Conservation (phyloP, 2,888 invertebrate species). For the Cabera pusaria region DNA sequence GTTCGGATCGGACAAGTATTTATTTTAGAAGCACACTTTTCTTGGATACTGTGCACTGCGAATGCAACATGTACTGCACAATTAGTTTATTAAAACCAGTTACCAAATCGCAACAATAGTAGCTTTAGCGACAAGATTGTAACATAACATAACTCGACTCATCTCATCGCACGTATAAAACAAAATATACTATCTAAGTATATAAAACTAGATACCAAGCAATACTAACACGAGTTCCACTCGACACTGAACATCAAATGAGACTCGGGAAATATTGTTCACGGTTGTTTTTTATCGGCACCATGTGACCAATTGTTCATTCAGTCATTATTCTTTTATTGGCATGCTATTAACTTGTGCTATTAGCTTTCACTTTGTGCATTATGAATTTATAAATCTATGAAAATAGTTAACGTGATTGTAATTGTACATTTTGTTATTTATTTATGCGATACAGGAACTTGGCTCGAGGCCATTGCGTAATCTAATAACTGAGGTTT, state of each 20-base stretch:
- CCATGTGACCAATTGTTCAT: constrained; percentile 53
- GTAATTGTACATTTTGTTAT: constrained; percentile 22
- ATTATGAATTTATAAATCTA: constrained; percentile 37
- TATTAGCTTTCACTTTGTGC: constrained; percentile 59
- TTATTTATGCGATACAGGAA: constrained; percentile 24
- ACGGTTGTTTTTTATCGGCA: constrained; percentile 50
- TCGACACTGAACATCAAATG: constrained; percentile 45
- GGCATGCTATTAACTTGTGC: constrained; percentile 49
- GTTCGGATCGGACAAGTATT: too few relatives aligned
- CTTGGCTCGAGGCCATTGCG: constrained; percentile 21
- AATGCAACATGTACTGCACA: too few relatives aligned
- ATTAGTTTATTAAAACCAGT: too few relatives aligned
- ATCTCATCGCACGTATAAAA: too few relatives aligned
- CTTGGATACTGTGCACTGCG: too few relatives aligned
- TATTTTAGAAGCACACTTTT: too few relatives aligned
- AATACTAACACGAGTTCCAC: constrained; percentile 13
- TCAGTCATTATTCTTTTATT: constrained; percentile 49
- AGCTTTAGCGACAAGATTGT: too few relatives aligned
- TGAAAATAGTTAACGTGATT: constrained; percentile 28
- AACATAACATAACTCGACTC: too few relatives aligned
- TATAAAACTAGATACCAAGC: too few relatives aligned
- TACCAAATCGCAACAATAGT: too few relatives aligned
- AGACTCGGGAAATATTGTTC: constrained; percentile 61
- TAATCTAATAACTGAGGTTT: too few relatives aligned
- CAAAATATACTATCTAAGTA: too few relatives aligned